Evolutionary conservation across 2,113 vertebrate genomes (phyloP).

Genomic region (Acanthochromis polyacanthus): DNA sequence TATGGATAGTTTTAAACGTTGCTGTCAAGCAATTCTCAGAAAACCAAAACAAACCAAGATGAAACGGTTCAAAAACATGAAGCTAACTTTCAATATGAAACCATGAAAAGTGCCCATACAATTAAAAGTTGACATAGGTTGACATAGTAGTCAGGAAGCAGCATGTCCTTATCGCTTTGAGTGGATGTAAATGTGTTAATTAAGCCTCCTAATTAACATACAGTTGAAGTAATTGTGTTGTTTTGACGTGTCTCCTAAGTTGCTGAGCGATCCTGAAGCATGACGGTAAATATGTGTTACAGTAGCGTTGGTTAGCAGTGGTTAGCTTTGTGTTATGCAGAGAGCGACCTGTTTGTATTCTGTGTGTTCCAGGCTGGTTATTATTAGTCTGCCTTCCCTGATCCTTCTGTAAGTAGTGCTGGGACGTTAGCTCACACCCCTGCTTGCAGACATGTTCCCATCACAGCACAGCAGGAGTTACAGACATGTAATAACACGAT

Average conservation of each 20-base stretch:
- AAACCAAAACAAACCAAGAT: too few species aligned
- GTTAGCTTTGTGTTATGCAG: slow-evolving; percentile 22
- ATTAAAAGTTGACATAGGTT: too few species aligned
- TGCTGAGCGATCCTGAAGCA: slow-evolving; percentile 64
- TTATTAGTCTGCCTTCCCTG: slow-evolving; percentile 63
- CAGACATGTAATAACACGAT: slow-evolving; percentile 56
- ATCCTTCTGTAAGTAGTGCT: slow-evolving; percentile 49
- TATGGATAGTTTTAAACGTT: too few species aligned
- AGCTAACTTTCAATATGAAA: too few species aligned
- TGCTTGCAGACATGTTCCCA: slow-evolving; percentile 34
- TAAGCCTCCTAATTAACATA: background rate
- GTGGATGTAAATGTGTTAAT: too few species aligned
- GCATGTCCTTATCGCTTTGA: too few species aligned
- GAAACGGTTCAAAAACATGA: too few species aligned
- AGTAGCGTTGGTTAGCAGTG: background rate
- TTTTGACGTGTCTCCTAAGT: slow-evolving; percentile 53
- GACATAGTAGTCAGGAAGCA: too few species aligned
- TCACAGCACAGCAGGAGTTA: slow-evolving; percentile 37
- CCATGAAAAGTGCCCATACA: too few species aligned
- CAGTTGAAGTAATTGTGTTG: slow-evolving; percentile 41
- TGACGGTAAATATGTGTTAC: slow-evolving; percentile 75
- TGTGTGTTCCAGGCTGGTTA: slow-evolving; percentile 29
- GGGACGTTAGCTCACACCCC: slow-evolving; percentile 28
- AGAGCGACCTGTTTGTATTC: slow-evolving; percentile 30
- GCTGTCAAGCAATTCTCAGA: too few species aligned